Base-by-base conservation (phyloP, 2,797 vertebrate species). In the Liasis olivaceus region DNA sequence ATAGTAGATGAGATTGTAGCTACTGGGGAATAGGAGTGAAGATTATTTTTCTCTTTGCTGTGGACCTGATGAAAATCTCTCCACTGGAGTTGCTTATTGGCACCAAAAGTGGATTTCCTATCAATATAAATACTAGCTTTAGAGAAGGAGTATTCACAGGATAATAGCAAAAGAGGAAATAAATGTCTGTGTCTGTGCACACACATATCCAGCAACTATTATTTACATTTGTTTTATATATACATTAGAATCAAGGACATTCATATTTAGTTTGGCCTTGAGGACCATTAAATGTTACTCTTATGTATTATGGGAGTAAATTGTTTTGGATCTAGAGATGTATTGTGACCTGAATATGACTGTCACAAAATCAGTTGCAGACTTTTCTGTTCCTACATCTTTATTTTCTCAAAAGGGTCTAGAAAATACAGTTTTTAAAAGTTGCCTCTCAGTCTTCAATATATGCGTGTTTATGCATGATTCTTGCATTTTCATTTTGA, bases 401-500 rank as follows among this genome's bases (percentile, higher is more conserved):
- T 51, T 81, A 51, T 20, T 58, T 12, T 56, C 42, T 51, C 26
- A 60, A 42, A 26, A 31, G 85, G 11, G 42, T 60, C 36, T 31
- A 24, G 28, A 88, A 62, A 54, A 56, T 14, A 66, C 28, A 22
- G 20, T 62, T 84, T 77, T 42, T 2, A 77, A 77, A 77, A 77
- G 72, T 77, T 77, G 72, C 69, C 31, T 77, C 17, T 42, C 31
- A 77, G 7, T 42, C 17, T 77, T 77, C 72, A 77, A 42, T 42
- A 42, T 42, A 20, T 3, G 5, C 17, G 47, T 26, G 17, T 93
- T 93, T 2, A 91, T 95, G 89, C 66, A 88, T 2, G 90, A 91
- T 60, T 22, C 20, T 28, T 31, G 51, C 1, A 47, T 85, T 84
- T 85, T 85, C 81, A 84, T 54, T 14, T 89, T 86, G 90, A 47